These are phyloP conservation scores for Nymphicus hollandicus DNA, from an alignment of 2,113 vertebrate genomes.

Conservation along the genomic window DNA sequence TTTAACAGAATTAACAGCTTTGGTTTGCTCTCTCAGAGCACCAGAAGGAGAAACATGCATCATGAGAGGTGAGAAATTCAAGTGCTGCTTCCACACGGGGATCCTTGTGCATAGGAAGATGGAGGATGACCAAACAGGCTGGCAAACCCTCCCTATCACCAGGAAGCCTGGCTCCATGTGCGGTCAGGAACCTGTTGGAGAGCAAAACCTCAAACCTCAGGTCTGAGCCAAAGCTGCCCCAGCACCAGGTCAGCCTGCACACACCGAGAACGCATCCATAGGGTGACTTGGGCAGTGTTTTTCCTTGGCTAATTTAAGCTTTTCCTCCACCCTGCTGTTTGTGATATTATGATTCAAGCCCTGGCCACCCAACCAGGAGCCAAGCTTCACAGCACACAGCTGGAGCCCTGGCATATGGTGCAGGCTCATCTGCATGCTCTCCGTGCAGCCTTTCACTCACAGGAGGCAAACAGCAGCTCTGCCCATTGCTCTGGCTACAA, in stretches of 20 bases:
- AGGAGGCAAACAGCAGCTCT: not conserved
- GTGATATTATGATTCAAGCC: not conserved
- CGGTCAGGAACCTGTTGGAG: fast-evolving
- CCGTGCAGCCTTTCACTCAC: not conserved
- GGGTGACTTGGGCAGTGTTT: fast-evolving
- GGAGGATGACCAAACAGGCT: not conserved
- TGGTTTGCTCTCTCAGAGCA: not conserved
- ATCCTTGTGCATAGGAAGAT: not conserved
- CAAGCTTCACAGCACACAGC: not conserved
- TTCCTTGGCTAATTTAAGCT: not conserved
- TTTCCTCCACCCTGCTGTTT: not conserved
- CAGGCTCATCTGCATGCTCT: constrained; percentile 38
- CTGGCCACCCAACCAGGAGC: not conserved
- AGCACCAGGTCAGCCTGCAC: not conserved
- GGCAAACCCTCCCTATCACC: not conserved
- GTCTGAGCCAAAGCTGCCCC: not conserved
- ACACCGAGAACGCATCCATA: fast-evolving
- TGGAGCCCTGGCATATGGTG: constrained; percentile 62
- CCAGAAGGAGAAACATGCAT: not conserved
- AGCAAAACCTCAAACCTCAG: not conserved
- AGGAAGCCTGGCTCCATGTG: not conserved
- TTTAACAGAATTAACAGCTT: not conserved
- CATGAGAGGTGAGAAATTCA: not conserved
- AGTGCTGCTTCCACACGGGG: fast-evolving
- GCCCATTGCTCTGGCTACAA: not conserved